Conservation (phyloP, 2,888 invertebrate genomes). For the Clanis bilineata region DNA sequence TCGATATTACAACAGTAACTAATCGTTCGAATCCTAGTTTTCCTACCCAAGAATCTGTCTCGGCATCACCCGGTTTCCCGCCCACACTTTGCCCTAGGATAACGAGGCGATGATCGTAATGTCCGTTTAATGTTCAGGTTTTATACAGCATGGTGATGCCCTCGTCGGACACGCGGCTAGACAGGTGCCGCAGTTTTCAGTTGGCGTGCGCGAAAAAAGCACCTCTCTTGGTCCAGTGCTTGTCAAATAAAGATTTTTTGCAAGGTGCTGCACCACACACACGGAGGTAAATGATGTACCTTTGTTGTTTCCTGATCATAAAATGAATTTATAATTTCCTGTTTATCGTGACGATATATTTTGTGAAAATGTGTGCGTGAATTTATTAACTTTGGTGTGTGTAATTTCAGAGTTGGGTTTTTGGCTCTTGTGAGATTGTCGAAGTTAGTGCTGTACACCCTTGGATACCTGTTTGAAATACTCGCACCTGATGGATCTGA, state of each 20-base stretch:
- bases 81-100: not conserved
- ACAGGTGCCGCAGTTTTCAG: slow-evolving; percentile 83
- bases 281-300: slow-evolving; percentile 53
- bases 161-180: slow-evolving; percentile 90
- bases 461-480: slow-evolving; percentile 90
- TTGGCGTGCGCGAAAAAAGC: slow-evolving; percentile 83
- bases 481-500: slow-evolving; percentile 78
- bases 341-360: not conserved
- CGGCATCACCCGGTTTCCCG: not conserved
- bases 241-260: slow-evolving; percentile 76
- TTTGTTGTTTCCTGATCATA: not conserved
- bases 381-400: not conserved
- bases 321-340: not conserved
- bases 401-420: slow-evolving; percentile 88
- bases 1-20: no score
- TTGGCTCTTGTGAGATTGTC: slow-evolving; percentile 93
- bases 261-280: slow-evolving; percentile 72
- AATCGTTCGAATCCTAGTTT: no score
- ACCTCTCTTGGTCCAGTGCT: slow-evolving; percentile 71
- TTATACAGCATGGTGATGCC: slow-evolving; percentile 96
- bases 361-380: no score
- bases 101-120: slow-evolving; percentile 8
- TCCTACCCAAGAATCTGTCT: not conserved
- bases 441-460: slow-evolving; percentile 93
- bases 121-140: slow-evolving; percentile 70